Evolutionary conservation across 2,888 invertebrate genomes (phyloP).

Genomic region (Aricia artaxerxes): DNA sequence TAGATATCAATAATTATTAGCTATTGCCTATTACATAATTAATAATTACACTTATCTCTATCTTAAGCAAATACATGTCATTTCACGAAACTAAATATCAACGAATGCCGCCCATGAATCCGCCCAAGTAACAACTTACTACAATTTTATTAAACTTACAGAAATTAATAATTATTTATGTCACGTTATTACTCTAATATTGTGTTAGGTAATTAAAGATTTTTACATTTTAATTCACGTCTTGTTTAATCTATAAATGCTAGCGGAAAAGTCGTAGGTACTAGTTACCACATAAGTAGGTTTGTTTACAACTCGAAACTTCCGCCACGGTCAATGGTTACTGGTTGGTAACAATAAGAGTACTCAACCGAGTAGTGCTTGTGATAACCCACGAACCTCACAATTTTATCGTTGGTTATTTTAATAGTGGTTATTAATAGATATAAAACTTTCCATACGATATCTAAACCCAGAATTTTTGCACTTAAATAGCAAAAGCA

Average conservation of each 20-base stretch:
- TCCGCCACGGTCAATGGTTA: neutral
- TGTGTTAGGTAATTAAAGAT: no score
- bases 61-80: no score
- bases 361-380: neutral
- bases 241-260: no score
- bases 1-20: neutral
- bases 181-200: no score
- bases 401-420: conserved; percentile 1
- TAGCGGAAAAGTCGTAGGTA: neutral
- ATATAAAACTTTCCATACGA: neutral
- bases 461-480: neutral
- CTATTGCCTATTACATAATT: neutral
- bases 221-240: no score
- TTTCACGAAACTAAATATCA: no score
- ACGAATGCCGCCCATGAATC: no score
- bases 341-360: conserved; percentile 1
- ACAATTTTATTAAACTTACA: no score
- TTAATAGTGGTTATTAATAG: neutral
- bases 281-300: neutral
- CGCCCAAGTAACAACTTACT: no score
- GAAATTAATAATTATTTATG: no score
- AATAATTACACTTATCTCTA: neutral
- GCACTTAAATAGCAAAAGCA: neutral
- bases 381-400: conserved; percentile 4
- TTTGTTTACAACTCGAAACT: neutral